These are phyloP conservation scores for Leucoma salicis DNA, from an alignment of 2,888 invertebrate genomes.

Conservation along the genomic window DNA sequence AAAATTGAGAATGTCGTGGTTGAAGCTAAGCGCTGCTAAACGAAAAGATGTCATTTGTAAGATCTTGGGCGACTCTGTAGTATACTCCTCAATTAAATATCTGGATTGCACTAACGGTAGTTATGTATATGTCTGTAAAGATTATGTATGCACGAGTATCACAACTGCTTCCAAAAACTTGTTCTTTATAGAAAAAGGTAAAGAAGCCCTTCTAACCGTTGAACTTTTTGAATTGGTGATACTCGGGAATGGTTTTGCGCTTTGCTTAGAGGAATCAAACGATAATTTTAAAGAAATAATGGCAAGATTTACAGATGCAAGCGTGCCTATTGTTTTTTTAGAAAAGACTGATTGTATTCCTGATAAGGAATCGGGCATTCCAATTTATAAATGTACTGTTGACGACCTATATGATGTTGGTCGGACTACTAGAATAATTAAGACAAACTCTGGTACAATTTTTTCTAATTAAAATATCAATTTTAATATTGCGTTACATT, in stretches of 20 bases:
- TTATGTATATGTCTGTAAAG: constrained; percentile 22
- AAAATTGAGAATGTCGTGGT: constrained; percentile 15
- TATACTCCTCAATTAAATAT: background rate
- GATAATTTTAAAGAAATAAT: background rate
- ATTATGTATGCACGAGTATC: constrained; percentile 27
- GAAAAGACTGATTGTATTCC: background rate
- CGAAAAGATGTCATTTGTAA: constrained; percentile 14
- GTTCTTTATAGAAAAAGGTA: background rate
- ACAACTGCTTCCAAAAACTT: background rate
- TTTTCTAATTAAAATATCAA: constrained; percentile 47
- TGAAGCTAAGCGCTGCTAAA: constrained; percentile 6
- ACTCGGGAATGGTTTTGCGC: constrained; percentile 16
- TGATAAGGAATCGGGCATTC: background rate
- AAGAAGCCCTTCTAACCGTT: background rate
- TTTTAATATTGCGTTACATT: no score
- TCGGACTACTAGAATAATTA: constrained; percentile 28
- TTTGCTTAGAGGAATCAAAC: background rate
- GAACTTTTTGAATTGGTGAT: constrained; percentile 11
- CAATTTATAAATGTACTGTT: background rate
- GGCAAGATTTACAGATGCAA: constrained; percentile 5
- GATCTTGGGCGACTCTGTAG: background rate
- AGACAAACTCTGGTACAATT: constrained; percentile 45
- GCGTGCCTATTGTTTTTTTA: constrained; percentile 12
- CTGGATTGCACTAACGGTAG: constrained; percentile 4
- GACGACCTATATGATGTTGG: no score